Evolutionary conservation across 2,113 vertebrate genomes (phyloP).

Genomic region (Centrocercus urophasianus): DNA sequence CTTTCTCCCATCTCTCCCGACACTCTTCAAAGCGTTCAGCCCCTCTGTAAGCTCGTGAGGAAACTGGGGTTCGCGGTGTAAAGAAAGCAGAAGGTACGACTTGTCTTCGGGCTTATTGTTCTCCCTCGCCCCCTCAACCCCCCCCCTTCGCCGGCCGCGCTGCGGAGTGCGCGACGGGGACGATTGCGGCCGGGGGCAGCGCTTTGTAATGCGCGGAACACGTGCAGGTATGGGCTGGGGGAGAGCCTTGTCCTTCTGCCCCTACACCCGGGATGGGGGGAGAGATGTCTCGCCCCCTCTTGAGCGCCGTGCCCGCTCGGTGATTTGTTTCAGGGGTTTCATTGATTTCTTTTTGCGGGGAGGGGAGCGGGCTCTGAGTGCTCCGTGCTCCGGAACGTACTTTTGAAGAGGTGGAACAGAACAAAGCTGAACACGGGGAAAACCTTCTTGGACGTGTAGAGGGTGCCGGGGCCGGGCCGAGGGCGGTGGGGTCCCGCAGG

Average conservation of each 20-base stretch:
- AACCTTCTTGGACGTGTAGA: background rate
- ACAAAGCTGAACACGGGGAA: background rate
- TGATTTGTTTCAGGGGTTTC: background rate
- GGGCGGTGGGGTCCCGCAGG: background rate
- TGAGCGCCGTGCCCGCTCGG: background rate
- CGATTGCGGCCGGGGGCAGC: background rate
- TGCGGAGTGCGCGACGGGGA: background rate
- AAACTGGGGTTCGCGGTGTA: background rate
- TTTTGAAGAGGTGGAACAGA: background rate
- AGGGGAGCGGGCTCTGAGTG: background rate
- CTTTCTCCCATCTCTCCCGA: constrained; percentile 52
- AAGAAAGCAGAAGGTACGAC: constrained; percentile 71
- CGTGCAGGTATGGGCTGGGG: constrained; percentile 21
- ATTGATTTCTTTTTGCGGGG: background rate
- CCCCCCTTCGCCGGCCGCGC: background rate
- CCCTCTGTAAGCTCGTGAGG: background rate
- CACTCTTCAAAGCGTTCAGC: background rate
- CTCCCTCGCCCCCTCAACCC: background rate
- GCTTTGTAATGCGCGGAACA: constrained; percentile 34
- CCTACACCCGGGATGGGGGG: background rate
- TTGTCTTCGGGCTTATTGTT: constrained; percentile 29
- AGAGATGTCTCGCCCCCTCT: background rate
- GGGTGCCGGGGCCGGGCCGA: background rate
- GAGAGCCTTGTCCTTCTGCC: background rate
- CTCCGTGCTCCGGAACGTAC: background rate